Evolutionary conservation across 2,113 vertebrate genomes (phyloP).

Genomic region (Alosa alosa): DNA sequence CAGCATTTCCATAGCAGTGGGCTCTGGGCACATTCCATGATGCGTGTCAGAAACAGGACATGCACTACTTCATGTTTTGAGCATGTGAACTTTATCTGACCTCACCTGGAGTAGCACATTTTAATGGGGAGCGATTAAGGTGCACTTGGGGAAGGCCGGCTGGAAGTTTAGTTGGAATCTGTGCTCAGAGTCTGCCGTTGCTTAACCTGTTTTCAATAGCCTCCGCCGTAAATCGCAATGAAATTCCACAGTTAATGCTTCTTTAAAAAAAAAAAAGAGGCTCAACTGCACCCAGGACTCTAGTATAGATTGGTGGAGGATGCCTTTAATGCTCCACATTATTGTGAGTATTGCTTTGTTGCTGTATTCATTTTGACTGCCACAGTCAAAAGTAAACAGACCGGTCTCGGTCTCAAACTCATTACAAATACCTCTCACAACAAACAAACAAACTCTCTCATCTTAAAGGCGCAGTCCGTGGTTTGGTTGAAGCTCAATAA

Average conservation of each 20-base stretch:
- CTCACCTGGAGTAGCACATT: not conserved
- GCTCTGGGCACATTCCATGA: not conserved
- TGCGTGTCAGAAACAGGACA: not conserved
- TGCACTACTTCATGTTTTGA: constrained; percentile 7
- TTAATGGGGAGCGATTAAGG: constrained; percentile 5
- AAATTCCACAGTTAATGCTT: constrained; percentile 4
- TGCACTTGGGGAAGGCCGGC: not conserved
- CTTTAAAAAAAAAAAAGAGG: not conserved
- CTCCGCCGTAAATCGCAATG: not conserved
- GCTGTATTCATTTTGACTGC: not conserved
- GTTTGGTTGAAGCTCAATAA: not conserved
- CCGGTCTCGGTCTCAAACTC: not conserved
- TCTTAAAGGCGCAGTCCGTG: not conserved
- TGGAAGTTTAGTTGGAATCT: constrained; percentile 12
- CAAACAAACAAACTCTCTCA: not conserved
- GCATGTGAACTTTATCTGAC: constrained; percentile 17
- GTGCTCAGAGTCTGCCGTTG: not conserved
- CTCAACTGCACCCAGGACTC: not conserved
- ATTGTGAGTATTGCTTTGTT: not conserved
- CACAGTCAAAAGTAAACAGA: not conserved
- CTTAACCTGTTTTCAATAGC: not conserved
- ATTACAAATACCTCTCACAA: not conserved
- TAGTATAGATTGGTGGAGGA: not conserved
- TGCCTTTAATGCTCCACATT: not conserved
- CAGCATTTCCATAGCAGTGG: not conserved